Conservation (phyloP, 2,113 vertebrate genomes). For the Hydrochoerus hydrochaeris region DNA sequence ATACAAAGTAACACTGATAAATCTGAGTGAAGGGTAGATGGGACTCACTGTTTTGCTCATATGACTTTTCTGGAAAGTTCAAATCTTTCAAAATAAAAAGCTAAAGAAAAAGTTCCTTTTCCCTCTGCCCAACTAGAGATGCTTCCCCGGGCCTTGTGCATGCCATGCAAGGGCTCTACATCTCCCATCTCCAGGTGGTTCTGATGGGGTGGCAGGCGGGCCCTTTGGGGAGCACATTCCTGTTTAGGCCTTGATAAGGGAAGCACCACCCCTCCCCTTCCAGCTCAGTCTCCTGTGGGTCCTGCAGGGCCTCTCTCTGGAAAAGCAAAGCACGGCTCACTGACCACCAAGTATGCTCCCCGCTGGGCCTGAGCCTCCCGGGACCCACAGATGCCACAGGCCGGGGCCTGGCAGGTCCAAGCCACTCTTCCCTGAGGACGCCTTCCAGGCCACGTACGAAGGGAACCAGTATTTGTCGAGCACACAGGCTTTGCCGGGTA, state of each 20-base stretch:
- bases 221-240: not conserved
- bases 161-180: not conserved
- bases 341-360: conserved; percentile 19
- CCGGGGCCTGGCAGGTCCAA: not conserved
- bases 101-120: not conserved
- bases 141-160: not conserved
- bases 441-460: not conserved
- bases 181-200: not conserved
- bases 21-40: not conserved
- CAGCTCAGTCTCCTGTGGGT: not conserved
- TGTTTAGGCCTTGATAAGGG: not conserved
- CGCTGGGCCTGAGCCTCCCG: fast-evolving
- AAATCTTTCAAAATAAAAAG: not conserved
- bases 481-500: not conserved
- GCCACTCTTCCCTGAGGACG: not conserved
- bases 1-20: fast-evolving
- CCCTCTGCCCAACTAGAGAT: not conserved
- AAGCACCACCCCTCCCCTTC: fast-evolving
- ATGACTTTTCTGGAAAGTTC: not conserved
- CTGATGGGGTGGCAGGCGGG: conserved; percentile 29
- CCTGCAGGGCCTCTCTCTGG: not conserved
- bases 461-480: not conserved
- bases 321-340: conserved; percentile 13
- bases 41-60: not conserved
- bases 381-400: fast-evolving